phyloP scores from a whole-genome alignment of 2,888 invertebrate species.

The Lordiphosa fenestrarum region DNA sequence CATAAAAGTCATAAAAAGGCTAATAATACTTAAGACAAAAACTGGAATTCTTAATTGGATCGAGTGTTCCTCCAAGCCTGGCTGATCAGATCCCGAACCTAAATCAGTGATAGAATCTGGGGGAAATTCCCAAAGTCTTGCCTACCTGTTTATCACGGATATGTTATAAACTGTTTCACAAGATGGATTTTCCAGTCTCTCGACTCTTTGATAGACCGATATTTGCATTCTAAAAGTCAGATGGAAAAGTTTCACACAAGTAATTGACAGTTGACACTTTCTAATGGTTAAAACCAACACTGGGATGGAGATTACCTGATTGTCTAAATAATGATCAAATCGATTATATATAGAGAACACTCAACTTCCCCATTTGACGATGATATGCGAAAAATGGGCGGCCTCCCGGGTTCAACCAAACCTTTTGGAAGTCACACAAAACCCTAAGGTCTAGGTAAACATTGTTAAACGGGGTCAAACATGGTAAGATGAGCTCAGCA shows the following conservation, averaged over 20 bases:
- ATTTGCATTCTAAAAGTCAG: slow-evolving; percentile 25
- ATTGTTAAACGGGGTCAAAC: slow-evolving; percentile 12
- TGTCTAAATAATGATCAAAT: slow-evolving; percentile 25
- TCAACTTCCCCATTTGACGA: slow-evolving; percentile 7
- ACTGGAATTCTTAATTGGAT: slow-evolving; percentile 55
- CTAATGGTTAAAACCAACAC: slow-evolving; percentile 52
- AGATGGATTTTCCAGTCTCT: slow-evolving; percentile 21
- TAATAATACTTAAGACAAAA: slow-evolving; percentile 43
- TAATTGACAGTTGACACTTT: slow-evolving; percentile 32
- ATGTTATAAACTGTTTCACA: slow-evolving; percentile 37
- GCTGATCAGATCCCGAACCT: slow-evolving; percentile 6
- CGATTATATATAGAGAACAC: slow-evolving; percentile 3
- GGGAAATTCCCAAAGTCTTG: slow-evolving; percentile 23
- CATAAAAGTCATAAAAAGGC: slow-evolving; percentile 71
- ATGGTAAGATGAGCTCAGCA: slow-evolving; percentile 39
- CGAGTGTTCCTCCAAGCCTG: slow-evolving; percentile 21
- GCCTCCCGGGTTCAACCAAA: not conserved
- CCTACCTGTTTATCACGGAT: slow-evolving; percentile 2
- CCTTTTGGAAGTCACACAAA: slow-evolving; percentile 17
- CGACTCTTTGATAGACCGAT: slow-evolving; percentile 30
- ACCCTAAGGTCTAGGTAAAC: slow-evolving; percentile 27
- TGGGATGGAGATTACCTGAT: slow-evolving; percentile 20
- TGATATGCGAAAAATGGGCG: slow-evolving; percentile 21
- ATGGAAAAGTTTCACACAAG: slow-evolving; percentile 22
- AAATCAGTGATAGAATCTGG: slow-evolving; percentile 24